Evolutionary conservation across 1,140 invertebrate genomes (phyloP).

Genomic region (Contarinia nasturtii): DNA sequence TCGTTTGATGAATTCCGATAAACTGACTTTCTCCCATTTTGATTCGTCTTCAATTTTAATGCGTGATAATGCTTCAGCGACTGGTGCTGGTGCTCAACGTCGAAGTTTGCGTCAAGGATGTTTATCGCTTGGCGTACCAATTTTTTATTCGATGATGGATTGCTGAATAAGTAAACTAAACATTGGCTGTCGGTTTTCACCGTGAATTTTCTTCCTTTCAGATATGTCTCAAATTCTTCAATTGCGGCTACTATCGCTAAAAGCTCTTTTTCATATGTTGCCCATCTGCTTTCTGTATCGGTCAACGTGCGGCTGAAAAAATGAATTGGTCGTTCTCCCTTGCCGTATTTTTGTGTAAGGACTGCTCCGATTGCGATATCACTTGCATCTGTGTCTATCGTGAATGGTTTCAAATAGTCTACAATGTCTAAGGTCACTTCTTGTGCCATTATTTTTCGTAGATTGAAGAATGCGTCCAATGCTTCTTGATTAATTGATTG

Average conservation of each 20-base stretch:
- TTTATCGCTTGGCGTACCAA: constrained; percentile 28
- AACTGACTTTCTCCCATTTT: no score
- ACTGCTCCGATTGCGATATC: constrained; percentile 9
- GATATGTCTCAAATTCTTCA: constrained; percentile 26
- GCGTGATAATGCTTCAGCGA: constrained; percentile 4
- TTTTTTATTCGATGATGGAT: constrained; percentile 24
- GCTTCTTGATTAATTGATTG: neutral
- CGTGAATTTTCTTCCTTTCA: constrained; percentile 25
- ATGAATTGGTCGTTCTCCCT: constrained; percentile 11
- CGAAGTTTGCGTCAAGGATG: constrained; percentile 18
- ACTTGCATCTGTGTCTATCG: constrained; percentile 8
- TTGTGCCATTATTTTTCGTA: constrained; percentile 4
- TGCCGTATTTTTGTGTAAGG: constrained; percentile 8
- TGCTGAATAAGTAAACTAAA: constrained; percentile 21
- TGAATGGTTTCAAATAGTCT: constrained; percentile 8
- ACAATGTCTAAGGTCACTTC: constrained; percentile 7
- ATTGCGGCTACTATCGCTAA: constrained; percentile 28
- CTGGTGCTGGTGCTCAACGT: constrained; percentile 12
- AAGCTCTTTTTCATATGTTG: constrained; percentile 26
- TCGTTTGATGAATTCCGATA: no score
- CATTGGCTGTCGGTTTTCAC: constrained; percentile 29
- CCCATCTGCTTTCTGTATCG: constrained; percentile 20
- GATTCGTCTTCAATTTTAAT: no score
- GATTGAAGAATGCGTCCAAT: constrained; percentile 8
- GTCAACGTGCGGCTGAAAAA: constrained; percentile 20